phyloP scores from a whole-genome alignment of 2,797 vertebrate genomes.

The Aythya fuligula region DNA sequence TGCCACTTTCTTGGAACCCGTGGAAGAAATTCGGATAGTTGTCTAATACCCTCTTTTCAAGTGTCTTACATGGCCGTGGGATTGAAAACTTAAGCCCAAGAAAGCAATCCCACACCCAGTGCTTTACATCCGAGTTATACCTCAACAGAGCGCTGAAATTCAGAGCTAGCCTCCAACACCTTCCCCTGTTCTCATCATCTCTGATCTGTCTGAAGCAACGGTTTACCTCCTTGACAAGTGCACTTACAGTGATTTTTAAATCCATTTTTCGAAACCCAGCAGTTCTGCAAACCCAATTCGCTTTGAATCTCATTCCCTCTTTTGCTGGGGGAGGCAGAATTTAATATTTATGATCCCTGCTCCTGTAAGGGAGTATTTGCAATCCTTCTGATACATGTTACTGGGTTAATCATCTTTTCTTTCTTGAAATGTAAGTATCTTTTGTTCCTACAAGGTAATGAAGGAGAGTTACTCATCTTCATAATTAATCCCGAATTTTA shows the following conservation, averaged over 20 bases:
- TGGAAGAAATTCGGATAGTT: not conserved
- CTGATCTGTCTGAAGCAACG: conserved; percentile 6
- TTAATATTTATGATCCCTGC: conserved; percentile 41
- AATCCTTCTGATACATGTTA: conserved; percentile 49
- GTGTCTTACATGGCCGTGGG: not conserved
- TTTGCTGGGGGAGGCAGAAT: conserved; percentile 31
- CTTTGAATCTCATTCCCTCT: not conserved
- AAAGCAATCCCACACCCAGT: not conserved
- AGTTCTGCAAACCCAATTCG: conserved; percentile 39
- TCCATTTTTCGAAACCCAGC: conserved; percentile 36
- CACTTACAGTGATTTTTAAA: conserved; percentile 36
- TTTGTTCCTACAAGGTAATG: conserved; percentile 60
- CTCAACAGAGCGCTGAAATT: not conserved
- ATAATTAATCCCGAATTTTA: conserved; percentile 68
- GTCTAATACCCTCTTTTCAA: not conserved
- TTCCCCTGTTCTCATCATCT: conserved; percentile 1
- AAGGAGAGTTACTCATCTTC: conserved; percentile 57
- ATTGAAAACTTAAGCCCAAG: not conserved
- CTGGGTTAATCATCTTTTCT: conserved; percentile 55
- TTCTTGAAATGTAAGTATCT: conserved; percentile 30
- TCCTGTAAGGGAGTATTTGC: conserved; percentile 36
- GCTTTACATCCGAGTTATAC: not conserved
- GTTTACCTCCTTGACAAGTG: conserved; percentile 36
- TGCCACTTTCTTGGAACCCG: conserved; percentile 56
- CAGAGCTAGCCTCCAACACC: not conserved